phyloP scores from a whole-genome alignment of 2,888 invertebrate species.

The Thyatira batis region DNA sequence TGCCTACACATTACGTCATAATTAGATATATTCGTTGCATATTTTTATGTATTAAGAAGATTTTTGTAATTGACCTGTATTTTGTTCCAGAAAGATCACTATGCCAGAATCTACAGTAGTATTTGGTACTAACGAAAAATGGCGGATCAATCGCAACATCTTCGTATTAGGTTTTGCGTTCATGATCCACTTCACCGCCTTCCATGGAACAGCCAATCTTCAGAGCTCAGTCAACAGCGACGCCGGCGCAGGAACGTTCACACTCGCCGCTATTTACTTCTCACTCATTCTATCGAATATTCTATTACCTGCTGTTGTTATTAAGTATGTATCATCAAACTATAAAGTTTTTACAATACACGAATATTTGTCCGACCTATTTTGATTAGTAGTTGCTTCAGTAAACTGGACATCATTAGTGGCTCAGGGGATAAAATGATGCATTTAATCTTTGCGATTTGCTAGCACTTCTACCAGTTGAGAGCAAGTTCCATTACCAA shows the following conservation, averaged over 20 bases:
- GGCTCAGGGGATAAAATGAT: too few relatives aligned
- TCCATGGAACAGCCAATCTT: conserved; percentile 91
- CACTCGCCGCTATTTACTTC: conserved; percentile 92
- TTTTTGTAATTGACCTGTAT: not conserved
- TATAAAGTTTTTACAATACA: too few relatives aligned
- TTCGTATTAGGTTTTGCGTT: conserved; percentile 93
- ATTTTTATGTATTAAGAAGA: not conserved
- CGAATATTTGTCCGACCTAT: too few relatives aligned
- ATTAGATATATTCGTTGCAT: not conserved
- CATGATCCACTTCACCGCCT: conserved; percentile 96
- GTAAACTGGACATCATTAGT: too few relatives aligned
- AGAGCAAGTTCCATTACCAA: too few relatives aligned
- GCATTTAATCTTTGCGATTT: too few relatives aligned
- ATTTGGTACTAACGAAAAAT: conserved; percentile 84
- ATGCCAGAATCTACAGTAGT: conserved; percentile 54
- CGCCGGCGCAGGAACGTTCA: conserved; percentile 91
- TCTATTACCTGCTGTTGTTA: conserved; percentile 91
- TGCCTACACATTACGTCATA: too few relatives aligned
- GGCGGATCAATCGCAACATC: conserved; percentile 92
- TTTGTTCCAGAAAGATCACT: conserved; percentile 17
- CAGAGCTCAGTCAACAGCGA: conserved; percentile 93
- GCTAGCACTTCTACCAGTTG: too few relatives aligned
- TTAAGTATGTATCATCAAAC: conserved; percentile 84
- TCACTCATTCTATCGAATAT: conserved; percentile 94
- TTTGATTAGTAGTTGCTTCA: too few relatives aligned